These are phyloP conservation scores for Otus sunia DNA, from an alignment of 2,113 vertebrate genomes.

Conservation along the genomic window DNA sequence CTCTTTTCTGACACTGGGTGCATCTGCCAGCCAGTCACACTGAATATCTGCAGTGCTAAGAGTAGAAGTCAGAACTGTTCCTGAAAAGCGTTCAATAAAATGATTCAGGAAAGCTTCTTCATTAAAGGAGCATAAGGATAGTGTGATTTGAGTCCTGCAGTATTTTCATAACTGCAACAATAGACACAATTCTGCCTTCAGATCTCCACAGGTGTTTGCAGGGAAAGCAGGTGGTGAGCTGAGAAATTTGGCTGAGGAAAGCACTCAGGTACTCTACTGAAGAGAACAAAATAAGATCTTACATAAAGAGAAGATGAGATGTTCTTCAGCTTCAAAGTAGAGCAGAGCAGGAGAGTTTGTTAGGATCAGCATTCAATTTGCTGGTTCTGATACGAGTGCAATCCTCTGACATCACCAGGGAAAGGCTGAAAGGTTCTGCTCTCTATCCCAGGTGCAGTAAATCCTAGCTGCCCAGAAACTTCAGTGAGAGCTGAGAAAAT, in stretches of 20 bases:
- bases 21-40: background rate
- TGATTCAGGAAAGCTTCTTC: background rate
- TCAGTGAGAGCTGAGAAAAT: background rate
- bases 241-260: slow-evolving; percentile 1
- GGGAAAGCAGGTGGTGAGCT: background rate
- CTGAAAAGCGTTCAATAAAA: background rate
- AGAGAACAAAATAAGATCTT: background rate
- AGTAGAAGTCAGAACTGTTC: background rate
- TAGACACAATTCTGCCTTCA: background rate
- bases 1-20: background rate
- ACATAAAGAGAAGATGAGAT: background rate
- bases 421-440: background rate
- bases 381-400: background rate
- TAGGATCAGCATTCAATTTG: background rate
- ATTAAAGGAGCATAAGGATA: background rate
- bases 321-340: background rate
- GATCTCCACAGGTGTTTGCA: background rate
- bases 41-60: background rate
- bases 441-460: background rate
- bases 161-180: background rate
- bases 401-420: background rate
- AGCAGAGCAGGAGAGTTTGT: background rate
- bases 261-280: background rate
- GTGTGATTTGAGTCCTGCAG: background rate
- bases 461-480: background rate